These are phyloP conservation scores for Poeciliopsis gracilis DNA, from an alignment of 2,797 vertebrate genomes.

Conservation along the genomic window DNA sequence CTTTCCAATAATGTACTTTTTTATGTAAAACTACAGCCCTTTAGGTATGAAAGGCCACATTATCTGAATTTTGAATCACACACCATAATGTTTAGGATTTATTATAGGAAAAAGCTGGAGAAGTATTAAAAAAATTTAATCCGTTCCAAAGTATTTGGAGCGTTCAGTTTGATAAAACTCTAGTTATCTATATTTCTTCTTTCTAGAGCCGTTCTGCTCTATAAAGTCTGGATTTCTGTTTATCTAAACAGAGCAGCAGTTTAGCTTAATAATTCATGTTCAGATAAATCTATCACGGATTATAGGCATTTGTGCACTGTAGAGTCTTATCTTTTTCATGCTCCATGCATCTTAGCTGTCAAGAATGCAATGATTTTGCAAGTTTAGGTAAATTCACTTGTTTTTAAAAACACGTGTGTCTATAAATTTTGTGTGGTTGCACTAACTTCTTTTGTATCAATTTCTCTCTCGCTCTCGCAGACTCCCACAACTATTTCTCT, in stretches of 20 bases:
- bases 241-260: slow-evolving; percentile 24
- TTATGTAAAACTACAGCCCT: background rate
- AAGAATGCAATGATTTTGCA: background rate
- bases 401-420: slow-evolving; percentile 22
- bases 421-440: slow-evolving; percentile 17
- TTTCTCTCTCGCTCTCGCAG: slow-evolving; percentile 50
- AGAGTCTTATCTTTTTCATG: slow-evolving; percentile 9
- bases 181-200: background rate
- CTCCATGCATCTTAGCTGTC: slow-evolving; percentile 11
- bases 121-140: background rate
- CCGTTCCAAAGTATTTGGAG: background rate
- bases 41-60: background rate
- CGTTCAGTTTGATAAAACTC: background rate
- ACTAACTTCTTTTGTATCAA: slow-evolving; percentile 23
- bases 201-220: background rate
- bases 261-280: slow-evolving; percentile 26
- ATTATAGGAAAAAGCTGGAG: background rate
- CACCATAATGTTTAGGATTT: background rate
- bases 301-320: slow-evolving; percentile 18
- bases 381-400: slow-evolving; percentile 11
- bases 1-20: background rate
- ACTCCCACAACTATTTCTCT: slow-evolving; percentile 58
- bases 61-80: background rate
- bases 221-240: slow-evolving; percentile 1
- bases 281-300: slow-evolving; percentile 39